Evolutionary conservation across 2,797 vertebrate species (phyloP), one percentile per base, ranked within the genome.

Genomic region (Scleropages formosus): DNA sequence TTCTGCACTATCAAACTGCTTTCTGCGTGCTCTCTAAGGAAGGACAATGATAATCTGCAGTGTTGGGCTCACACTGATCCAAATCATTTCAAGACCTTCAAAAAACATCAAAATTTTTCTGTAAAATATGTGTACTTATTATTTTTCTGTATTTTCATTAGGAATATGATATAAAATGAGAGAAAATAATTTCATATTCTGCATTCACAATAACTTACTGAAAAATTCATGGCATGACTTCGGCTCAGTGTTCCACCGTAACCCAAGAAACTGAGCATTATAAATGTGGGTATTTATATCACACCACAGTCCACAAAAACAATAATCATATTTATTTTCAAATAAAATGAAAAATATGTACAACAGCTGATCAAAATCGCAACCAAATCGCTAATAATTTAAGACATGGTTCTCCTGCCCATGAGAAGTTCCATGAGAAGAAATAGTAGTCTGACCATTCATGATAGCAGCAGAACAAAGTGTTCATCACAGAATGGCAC

Each of bases 401-500:
- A n/a, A n/a, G n/a, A n/a, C 10, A 15, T 16, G 39, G 8, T 13
- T 22, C 10, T 27, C 72, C 27, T 20, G 27, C 18, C 18, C 51
- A 9, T n/a, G n/a, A 51, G 9, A 9, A 9, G 53, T 56, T 11
- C 11, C 2, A 56, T 56, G 53, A 56, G 18, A 56, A 56, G 18
- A 39, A 56, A 56, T 11, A 56, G 53, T 18, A 24, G 27, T 46
- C 64, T 15, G 66, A 22, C 12, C 9, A 69, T 47, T 12, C 20
- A 6, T 39, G 31, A 39, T 31, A 39, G 31, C 31, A 39, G 31
- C 18, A 62, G 60, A 24, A 24, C 12, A n/a, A 62, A 4, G 24
- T 64, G 13, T 26, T n/a, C 74, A 83, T 96, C 91, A 98, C 90
- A 99, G 91, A 92, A 99, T 94, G n/a, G 91, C 90, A 79, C 97